phyloP scores from a whole-genome alignment of 2,888 invertebrate species.

The Drosophila mimetica region DNA sequence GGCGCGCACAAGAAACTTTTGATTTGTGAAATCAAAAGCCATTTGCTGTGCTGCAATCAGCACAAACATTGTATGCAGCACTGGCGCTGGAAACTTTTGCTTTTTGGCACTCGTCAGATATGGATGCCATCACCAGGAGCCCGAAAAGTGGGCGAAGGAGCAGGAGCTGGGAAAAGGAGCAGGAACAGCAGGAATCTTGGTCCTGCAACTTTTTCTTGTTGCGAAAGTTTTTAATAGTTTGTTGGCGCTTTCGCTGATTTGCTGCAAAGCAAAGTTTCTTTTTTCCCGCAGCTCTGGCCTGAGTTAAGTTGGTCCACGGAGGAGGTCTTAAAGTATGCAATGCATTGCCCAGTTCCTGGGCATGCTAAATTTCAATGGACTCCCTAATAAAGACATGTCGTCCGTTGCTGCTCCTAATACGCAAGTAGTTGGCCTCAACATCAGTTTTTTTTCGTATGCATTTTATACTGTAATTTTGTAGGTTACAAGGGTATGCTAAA shows the following conservation, averaged over 20 bases:
- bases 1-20: conserved; percentile 81
- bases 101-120: conserved; percentile 80
- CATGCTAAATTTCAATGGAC: conserved; percentile 46
- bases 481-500: neutral
- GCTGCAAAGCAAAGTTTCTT: conserved; percentile 64
- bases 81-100: conserved; percentile 63
- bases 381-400: conserved; percentile 36
- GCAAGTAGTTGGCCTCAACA: conserved; percentile 27
- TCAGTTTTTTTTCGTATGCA: conserved; percentile 7
- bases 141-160: neutral
- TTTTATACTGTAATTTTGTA: neutral
- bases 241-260: conserved; percentile 78
- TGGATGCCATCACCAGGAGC: conserved; percentile 59
- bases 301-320: conserved; percentile 6
- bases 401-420: conserved; percentile 19
- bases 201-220: conserved; percentile 70
- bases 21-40: conserved; percentile 83
- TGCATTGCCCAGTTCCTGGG: conserved; percentile 14
- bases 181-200: conserved; percentile 63
- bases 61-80: conserved; percentile 77
- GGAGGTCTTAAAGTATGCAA: conserved; percentile 39
- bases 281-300: conserved; percentile 14
- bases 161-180: conserved; percentile 37
- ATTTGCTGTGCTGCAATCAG: conserved; percentile 79
- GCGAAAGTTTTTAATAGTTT: conserved; percentile 76